These are phyloP conservation scores for Gadopsis marmoratus DNA, from an alignment of 2,797 vertebrate genomes.

Conservation along the genomic window DNA sequence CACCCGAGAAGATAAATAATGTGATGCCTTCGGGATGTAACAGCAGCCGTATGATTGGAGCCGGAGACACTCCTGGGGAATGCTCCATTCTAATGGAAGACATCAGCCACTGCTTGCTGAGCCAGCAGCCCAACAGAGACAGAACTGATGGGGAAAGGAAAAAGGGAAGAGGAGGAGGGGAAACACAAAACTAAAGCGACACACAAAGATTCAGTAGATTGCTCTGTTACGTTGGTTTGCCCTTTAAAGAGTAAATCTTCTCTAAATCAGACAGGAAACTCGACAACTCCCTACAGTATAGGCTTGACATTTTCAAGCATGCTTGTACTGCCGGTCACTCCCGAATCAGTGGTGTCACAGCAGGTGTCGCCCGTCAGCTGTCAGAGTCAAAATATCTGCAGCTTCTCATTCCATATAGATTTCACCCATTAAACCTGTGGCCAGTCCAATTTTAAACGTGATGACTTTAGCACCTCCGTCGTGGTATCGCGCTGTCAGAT, in stretches of 20 bases:
- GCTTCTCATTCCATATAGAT: slow-evolving; percentile 40
- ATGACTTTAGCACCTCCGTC: slow-evolving; percentile 21
- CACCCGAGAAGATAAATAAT: slow-evolving; percentile 74
- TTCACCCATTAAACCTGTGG: slow-evolving; percentile 29
- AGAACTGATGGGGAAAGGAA: slow-evolving; percentile 3
- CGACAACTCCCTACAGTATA: too few species aligned
- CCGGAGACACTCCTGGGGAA: slow-evolving; percentile 56
- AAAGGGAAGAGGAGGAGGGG: background rate
- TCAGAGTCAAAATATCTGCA: slow-evolving; percentile 26
- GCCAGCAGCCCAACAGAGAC: slow-evolving; percentile 7
- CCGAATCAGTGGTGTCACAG: background rate
- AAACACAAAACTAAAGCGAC: background rate
- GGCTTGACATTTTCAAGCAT: background rate
- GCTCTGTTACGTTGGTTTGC: background rate
- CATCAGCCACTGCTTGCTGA: slow-evolving; percentile 27
- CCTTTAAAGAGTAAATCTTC: slow-evolving; percentile 6
- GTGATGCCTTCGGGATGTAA: slow-evolving; percentile 61
- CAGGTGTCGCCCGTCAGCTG: slow-evolving; percentile 38
- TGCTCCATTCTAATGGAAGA: slow-evolving; percentile 53
- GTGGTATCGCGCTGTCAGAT: slow-evolving; percentile 62
- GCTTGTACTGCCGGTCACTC: background rate
- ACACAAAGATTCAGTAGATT: background rate
- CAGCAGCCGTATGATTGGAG: slow-evolving; percentile 61
- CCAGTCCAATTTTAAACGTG: slow-evolving; percentile 35
- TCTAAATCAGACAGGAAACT: background rate